Evolutionary conservation across 2,888 invertebrate genomes (phyloP), one percentile per base, ranked within the genome.

Genomic region (Xanthia togata): DNA sequence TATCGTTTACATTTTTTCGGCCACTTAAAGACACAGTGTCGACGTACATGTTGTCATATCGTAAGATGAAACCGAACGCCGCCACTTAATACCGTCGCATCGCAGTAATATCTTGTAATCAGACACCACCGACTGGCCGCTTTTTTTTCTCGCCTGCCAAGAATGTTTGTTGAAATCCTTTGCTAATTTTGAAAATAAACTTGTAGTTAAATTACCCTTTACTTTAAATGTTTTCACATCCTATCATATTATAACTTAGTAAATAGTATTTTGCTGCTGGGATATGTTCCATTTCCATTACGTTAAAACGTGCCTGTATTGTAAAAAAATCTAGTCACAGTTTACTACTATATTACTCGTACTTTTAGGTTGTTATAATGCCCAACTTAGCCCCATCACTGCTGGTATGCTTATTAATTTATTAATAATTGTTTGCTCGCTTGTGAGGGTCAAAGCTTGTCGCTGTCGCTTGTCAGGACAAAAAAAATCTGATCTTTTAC

Each of bases 51-150:
- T 88, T 87, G 89, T 89, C 88, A 89, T 89, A 88, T 81, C 76
- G 90, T 85, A 88, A 89, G 73, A 67, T 55, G 85, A 90, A 74
- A 86, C 89, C 83, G 50, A 71, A 79, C 74, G 81, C 79, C 74
- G 89, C 73, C 82, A 90, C 75, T 78, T 79, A 79, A 89, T 81
- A 87, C 89, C 82, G 79, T 77, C 85, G 80, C 88, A 89, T 88
- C 91, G 85, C 79, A 86, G 82, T 89, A 85, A 86, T 90, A 90
- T 91, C 90, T 87, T 71, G 91, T 87, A 89, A 91, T 89, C 89
- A 65, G 88, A 91, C 84, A 90, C 91, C 89, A 41, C 55, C 55
- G 62, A 78, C 74, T 70, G 82, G 71, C 70, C 65, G 68, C 60
- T 68, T 77, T 79, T 81, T 85, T 85, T 82, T 80, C 84, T 83